Evolutionary conservation across 2,888 invertebrate genomes (phyloP).

Genomic region (Portevinia maculata): DNA sequence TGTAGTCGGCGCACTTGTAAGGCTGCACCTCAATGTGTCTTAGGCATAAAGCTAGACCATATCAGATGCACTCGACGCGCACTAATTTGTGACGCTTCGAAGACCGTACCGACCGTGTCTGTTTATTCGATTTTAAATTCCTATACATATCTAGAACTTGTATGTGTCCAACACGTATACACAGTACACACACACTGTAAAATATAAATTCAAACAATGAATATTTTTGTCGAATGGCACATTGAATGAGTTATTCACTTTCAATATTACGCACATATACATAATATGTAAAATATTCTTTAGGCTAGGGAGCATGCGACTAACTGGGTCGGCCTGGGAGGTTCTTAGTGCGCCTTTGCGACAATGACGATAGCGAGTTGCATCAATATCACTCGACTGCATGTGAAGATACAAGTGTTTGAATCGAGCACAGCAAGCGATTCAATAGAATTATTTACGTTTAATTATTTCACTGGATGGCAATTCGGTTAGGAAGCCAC

Average conservation of each 20-base stretch:
- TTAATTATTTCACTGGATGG: constrained; percentile 73
- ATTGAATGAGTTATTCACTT: constrained; percentile 64
- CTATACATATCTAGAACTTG: too few species aligned
- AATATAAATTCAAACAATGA: constrained; percentile 43
- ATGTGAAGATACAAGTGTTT: constrained; percentile 12
- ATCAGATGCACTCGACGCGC: constrained; percentile 45
- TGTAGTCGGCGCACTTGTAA: constrained; percentile 41
- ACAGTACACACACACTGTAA: background rate
- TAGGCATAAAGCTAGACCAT: constrained; percentile 10
- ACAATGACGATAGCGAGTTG: constrained; percentile 35
- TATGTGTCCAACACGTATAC: background rate
- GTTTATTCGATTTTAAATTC: too few species aligned
- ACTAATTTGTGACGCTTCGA: constrained; percentile 50
- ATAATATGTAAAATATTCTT: background rate
- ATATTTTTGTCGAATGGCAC: constrained; percentile 48
- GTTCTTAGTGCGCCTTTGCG: background rate
- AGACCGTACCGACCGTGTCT: too few species aligned
- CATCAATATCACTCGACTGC: constrained; percentile 55
- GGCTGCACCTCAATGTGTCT: constrained; percentile 47
- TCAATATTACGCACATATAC: constrained; percentile 11
- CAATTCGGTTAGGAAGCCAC: constrained; percentile 72
- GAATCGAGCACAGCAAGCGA: constrained; percentile 27
- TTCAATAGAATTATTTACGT: constrained; percentile 70
- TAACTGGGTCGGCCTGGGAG: background rate
- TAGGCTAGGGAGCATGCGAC: background rate